phyloP scores from a whole-genome alignment of 64 coral and sea anemone genomes.

The Catalaphyllia jardinei region DNA sequence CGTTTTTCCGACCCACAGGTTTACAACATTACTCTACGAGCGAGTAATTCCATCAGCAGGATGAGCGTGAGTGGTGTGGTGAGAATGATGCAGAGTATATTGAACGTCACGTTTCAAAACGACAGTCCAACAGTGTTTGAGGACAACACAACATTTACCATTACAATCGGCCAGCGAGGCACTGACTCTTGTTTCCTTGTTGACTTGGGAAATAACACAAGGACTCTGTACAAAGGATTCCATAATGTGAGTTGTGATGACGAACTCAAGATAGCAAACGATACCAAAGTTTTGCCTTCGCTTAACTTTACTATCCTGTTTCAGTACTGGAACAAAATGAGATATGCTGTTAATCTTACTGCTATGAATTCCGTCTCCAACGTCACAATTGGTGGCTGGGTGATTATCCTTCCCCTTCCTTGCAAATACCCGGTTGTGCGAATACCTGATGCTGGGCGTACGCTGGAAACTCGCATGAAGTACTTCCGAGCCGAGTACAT shows the following conservation, averaged over 20 bases:
- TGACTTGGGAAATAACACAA: slow-evolving; percentile 75
- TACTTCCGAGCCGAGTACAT: slow-evolving; percentile 21
- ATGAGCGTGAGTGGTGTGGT: slow-evolving; percentile 3
- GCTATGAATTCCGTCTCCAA: slow-evolving; percentile 38
- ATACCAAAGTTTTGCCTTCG: not conserved
- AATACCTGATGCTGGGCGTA: slow-evolving; percentile 16
- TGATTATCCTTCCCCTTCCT: slow-evolving; percentile 29
- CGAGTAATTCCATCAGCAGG: slow-evolving; percentile 63
- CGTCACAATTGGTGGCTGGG: not conserved
- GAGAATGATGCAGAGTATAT: slow-evolving; percentile 57
- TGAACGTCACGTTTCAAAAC: slow-evolving; percentile 59
- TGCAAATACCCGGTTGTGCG: slow-evolving; percentile 29
- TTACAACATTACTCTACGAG: slow-evolving; percentile 13
- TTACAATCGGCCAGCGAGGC: slow-evolving; percentile 58
- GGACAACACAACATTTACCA: slow-evolving; percentile 22
- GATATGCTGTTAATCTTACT: slow-evolving; percentile 17
- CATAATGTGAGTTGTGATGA: slow-evolving; percentile 51
- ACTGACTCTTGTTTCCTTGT: slow-evolving; percentile 79
- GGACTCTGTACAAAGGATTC: slow-evolving; percentile 64
- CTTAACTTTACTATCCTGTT: slow-evolving; percentile 1
- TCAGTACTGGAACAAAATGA: slow-evolving; percentile 28
- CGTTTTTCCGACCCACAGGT: not conserved
- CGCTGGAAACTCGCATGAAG: not conserved
- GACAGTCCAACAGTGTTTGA: slow-evolving; percentile 51
- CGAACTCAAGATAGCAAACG: slow-evolving; percentile 15